Conservation (phyloP, 2,888 invertebrate species). For the Acleris sparsana region DNA sequence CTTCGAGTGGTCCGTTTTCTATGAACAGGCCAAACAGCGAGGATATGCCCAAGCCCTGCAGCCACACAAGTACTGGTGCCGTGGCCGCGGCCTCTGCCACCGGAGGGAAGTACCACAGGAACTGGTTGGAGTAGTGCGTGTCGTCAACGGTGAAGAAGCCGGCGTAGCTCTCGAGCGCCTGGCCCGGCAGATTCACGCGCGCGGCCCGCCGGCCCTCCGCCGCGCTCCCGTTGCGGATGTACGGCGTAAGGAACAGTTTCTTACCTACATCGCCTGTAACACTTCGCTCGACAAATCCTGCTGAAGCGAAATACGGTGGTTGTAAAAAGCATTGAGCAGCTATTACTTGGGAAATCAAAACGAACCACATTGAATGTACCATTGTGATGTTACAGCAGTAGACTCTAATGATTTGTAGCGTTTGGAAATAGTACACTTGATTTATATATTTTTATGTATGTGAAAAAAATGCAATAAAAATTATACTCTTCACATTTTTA, state of each 20-base stretch:
- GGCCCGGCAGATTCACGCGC: slow-evolving; percentile 80
- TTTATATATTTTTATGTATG: too few relatives aligned
- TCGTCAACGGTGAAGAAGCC: slow-evolving; percentile 93
- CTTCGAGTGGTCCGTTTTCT: slow-evolving; percentile 90
- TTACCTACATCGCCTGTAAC: slow-evolving; percentile 67
- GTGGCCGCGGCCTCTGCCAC: slow-evolving; percentile 74
- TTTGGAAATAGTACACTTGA: too few relatives aligned
- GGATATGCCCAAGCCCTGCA: slow-evolving; percentile 92
- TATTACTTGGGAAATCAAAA: too few relatives aligned
- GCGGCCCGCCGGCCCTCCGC: slow-evolving; percentile 84
- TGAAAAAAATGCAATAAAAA: too few relatives aligned
- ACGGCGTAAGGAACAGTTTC: slow-evolving; percentile 89
- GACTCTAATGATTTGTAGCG: too few relatives aligned
- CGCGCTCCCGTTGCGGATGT: slow-evolving; percentile 87
- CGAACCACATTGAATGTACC: too few relatives aligned
- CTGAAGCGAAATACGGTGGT: too few relatives aligned
- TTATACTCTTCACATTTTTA: too few relatives aligned
- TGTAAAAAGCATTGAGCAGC: too few relatives aligned
- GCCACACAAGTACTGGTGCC: slow-evolving; percentile 91
- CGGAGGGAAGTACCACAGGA: slow-evolving; percentile 96
- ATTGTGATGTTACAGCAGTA: too few relatives aligned
- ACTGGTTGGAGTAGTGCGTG: slow-evolving; percentile 90
- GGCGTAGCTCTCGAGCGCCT: slow-evolving; percentile 83
- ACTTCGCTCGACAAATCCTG: background rate
- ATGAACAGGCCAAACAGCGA: slow-evolving; percentile 91